These are phyloP conservation scores for Syngnathus scovelli DNA, from an alignment of 2,113 vertebrate genomes.

Conservation along the genomic window DNA sequence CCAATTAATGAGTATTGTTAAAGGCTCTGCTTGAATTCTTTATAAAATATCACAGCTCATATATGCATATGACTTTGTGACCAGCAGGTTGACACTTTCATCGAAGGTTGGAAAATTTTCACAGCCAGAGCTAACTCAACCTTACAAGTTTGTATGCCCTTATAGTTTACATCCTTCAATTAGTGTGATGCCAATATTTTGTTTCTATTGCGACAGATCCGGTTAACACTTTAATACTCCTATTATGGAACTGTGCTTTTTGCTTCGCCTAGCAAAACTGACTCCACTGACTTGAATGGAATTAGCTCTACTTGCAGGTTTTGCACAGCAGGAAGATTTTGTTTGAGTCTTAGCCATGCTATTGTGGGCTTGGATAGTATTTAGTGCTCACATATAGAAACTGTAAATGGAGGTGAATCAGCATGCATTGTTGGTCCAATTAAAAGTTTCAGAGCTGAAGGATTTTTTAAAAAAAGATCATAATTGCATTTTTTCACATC, in stretches of 20 bases:
- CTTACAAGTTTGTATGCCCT: too few relatives aligned
- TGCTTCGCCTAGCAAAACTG: not conserved
- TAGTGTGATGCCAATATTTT: not conserved
- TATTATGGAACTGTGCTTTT: not conserved
- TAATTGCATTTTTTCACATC: too few relatives aligned
- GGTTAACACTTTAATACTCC: not conserved
- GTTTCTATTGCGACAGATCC: not conserved
- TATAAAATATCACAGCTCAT: not conserved
- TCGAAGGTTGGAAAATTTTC: not conserved
- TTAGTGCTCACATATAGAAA: too few relatives aligned
- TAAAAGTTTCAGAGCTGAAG: too few relatives aligned
- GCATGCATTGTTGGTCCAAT: too few relatives aligned
- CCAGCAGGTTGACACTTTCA: not conserved
- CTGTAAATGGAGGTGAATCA: too few relatives aligned
- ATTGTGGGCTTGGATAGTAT: too few relatives aligned
- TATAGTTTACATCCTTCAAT: not conserved
- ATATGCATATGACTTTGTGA: not conserved
- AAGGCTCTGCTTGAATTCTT: constrained; percentile 2
- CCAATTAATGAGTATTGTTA: not conserved
- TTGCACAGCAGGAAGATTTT: too few relatives aligned
- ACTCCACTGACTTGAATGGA: too few relatives aligned
- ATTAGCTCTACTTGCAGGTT: too few relatives aligned
- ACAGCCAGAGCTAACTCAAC: not conserved
- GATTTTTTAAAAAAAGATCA: too few relatives aligned
- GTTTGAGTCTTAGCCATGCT: too few relatives aligned